Evolutionary conservation across 2,888 invertebrate species (phyloP), one percentile per base, ranked within the genome.

Genomic region (Stenurella melanura): DNA sequence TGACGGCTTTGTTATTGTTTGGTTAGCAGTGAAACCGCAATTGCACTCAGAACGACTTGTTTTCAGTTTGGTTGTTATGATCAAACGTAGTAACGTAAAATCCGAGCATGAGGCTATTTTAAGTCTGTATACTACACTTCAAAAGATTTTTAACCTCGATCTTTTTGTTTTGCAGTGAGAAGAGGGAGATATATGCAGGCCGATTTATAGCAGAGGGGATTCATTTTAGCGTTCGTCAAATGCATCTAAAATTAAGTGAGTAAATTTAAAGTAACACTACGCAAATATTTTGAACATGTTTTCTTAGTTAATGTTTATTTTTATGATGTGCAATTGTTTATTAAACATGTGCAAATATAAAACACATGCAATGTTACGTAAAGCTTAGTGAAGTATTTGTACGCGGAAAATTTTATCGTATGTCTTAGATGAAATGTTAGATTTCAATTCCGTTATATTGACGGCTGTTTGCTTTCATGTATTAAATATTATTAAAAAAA

Each of bases 301-400:
- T 50, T 50, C 50, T 15, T n/a, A 17, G 50, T n/a, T 50, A 50
- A 50, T 50, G 50, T 50, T 50, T 50, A 50, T 50, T 50, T 50
- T 50, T 50, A n/a, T n/a, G 50, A 50, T 50, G 50, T 50, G 50
- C 50, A 50, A 50, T 50, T 50, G 50, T 50, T 50, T 50, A 50
- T 6, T 2, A 50, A 17, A 50, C 50, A 50, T 11, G 42, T 50
- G 50, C 50, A 50, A 50, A 15, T 50, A 50, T 50, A 50, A 50
- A 50, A n/a, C 50, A n/a, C 50, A 50, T 50, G 50, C 42, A 42
- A 50, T 50, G 1, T 50, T 50, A 50, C 50, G 42, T 15, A 42
- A 50, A 12, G 15, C 15, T 15, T 7, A 12, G 42, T 15, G 12
- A 4, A 50, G n/a, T 50, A 50, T n/a, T n/a, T 50, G 1, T 50